Evolutionary conservation across 2,888 invertebrate species (phyloP), one percentile per base, ranked within the genome.

Genomic region (Philereme transversata): DNA sequence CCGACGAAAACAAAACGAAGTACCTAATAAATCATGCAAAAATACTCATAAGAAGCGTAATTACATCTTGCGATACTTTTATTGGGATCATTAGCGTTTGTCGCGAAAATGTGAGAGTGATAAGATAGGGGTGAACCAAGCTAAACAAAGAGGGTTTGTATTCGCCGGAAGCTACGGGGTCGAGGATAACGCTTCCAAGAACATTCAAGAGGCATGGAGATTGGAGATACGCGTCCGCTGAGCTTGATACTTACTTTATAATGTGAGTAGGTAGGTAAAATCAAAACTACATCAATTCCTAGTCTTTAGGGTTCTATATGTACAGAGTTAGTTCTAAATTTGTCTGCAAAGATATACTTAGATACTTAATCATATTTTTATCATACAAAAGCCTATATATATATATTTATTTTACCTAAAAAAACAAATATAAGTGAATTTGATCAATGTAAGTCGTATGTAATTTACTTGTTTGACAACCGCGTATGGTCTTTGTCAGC

Each of bases 91-190:
- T 89, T 87, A 88, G 78, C 68, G 68, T 72, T 78, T 67, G 83
- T 87, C 83, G 90, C 90, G 86, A 91, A 92, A 88, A 87, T 88
- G 83, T 81, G 81, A 84, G 84, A 86, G 80, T 82, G 89, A 90
- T 90, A 89, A 90, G 88, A 90, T 87, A 87, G 81, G 82, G 82
- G 77, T 79, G 61, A 56, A 46, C 56, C 41, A 54, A 51, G 38
- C 55, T 51, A 51, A 79, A 90, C 88, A 90, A 90, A 82, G 80
- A 81, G 76, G 79, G 78, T 79, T 75, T 88, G 87, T 88, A 67
- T 66, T 55, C 77, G 77, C 76, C 79, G 83, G 83, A 82, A 76
- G 73, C 75, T 65, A 67, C 71, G 80, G 82, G 84, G 85, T 82
- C 85, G 84, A 74, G 67, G 71, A 65, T 70, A 71, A 64, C 69